Conservation (phyloP, 1,140 invertebrate genomes). For the Drosophila seguyi region DNA sequence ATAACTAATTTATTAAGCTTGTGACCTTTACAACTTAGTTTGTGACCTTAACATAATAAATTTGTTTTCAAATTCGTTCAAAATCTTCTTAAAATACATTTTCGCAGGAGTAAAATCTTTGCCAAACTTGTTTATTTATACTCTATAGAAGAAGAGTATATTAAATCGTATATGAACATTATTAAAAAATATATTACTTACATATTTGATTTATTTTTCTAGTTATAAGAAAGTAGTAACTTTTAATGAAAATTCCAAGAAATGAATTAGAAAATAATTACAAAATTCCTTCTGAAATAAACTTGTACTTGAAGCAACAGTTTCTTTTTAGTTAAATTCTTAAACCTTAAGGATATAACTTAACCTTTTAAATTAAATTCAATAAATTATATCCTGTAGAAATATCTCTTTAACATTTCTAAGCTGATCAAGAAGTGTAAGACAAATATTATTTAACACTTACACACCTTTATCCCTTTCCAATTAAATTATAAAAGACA, state of each 20-base stretch:
- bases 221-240: no score
- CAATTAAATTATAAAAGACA: neutral
- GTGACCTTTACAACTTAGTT: no score
- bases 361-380: neutral
- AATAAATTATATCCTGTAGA: neutral
- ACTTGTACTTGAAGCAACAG: neutral
- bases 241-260: no score
- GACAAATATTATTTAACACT: neutral
- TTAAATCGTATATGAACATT: no score
- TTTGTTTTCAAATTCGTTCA: no score
- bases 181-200: no score
- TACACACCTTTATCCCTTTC: neutral
- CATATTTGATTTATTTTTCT: no score
- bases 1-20: no score
- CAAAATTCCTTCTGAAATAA: neutral
- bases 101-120: neutral
- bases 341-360: rapidly evolving
- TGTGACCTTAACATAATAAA: no score
- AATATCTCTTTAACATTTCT: no score
- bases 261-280: neutral
- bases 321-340: neutral
- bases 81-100: neutral
- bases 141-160: no score
- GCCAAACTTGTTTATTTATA: neutral
- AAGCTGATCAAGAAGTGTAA: neutral